A percentile compares a stretch with the other conserved stretches of the same genome.
These are phyloP conservation scores for Acrossocheilus wenchowensis DNA, from an alignment of 2,797 vertebrate species.

Conservation along the genomic window DNA sequence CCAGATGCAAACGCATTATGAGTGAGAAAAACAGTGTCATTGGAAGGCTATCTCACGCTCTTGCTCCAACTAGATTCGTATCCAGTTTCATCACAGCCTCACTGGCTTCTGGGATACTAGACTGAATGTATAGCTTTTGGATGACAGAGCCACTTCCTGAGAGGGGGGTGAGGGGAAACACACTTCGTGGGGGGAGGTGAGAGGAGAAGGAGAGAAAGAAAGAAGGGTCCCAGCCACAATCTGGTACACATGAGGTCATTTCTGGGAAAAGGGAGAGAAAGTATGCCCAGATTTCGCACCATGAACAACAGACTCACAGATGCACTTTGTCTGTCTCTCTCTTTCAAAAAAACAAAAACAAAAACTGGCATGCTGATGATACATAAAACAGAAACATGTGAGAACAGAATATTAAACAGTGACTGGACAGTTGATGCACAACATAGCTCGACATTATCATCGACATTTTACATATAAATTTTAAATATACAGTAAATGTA, in stretches of 20 bases:
- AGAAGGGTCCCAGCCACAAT: slow-evolving; percentile 11
- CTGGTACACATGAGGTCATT: slow-evolving; percentile 42
- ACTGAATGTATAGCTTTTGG: slow-evolving; percentile 26
- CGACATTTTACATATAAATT: too few species aligned
- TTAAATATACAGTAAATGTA: neutral
- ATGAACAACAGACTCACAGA: slow-evolving; percentile 25
- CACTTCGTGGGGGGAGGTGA: slow-evolving; percentile 17
- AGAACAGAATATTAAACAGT: neutral
- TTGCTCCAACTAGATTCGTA: slow-evolving; percentile 34
- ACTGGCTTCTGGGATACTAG: slow-evolving; percentile 30
- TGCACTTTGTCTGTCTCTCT: neutral
- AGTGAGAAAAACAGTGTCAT: slow-evolving; percentile 34
- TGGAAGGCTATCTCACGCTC: neutral
- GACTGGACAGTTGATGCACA: neutral
- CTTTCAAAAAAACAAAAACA: neutral
- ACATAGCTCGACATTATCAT: neutral
- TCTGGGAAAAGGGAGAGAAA: slow-evolving; percentile 14
- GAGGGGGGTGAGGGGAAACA: slow-evolving; percentile 25
- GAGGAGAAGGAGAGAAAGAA: slow-evolving; percentile 18
- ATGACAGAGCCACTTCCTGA: slow-evolving; percentile 50
- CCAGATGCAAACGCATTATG: slow-evolving; percentile 33
- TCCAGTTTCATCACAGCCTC: slow-evolving; percentile 46
- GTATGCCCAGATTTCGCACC: slow-evolving; percentile 35
- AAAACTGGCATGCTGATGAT: neutral
- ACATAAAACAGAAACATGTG: neutral